phyloP scores from a whole-genome alignment of 2,113 vertebrate genomes.

The Ardeotis arabs region DNA sequence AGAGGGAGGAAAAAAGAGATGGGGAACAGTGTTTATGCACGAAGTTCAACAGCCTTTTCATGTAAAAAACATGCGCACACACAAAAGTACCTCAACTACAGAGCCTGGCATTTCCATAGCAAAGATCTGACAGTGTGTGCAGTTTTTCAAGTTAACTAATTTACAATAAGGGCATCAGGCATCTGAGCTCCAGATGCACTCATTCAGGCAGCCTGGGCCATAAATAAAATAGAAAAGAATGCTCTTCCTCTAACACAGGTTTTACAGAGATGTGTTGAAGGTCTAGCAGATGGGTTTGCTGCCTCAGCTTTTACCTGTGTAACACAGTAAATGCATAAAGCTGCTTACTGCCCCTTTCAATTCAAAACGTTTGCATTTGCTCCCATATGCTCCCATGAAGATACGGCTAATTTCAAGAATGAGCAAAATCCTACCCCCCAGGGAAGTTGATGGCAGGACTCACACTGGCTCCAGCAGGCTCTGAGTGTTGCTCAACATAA shows the following conservation, averaged over 20 bases:
- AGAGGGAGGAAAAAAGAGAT: background rate
- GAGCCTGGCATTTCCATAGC: slow-evolving; percentile 28
- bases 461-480: background rate
- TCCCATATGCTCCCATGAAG: background rate
- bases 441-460: slow-evolving; percentile 6
- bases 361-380: background rate
- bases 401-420: background rate
- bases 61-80: background rate
- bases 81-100: slow-evolving; percentile 2
- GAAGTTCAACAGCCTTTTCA: slow-evolving; percentile 30
- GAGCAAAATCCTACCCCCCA: background rate
- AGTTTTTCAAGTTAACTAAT: slow-evolving; percentile 23
- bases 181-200: slow-evolving; percentile 55
- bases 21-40: background rate
- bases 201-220: background rate
- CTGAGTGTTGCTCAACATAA: background rate
- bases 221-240: slow-evolving; percentile 37
- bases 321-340: background rate
- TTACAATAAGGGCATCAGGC: background rate
- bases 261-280: background rate
- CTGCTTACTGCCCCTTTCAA: background rate
- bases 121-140: background rate
- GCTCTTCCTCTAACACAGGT: background rate
- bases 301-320: slow-evolving; percentile 33
- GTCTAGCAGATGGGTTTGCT: slow-evolving; percentile 6